phyloP scores from a whole-genome alignment of 1,140 invertebrate genomes.

The Cyclargus thomasi region DNA sequence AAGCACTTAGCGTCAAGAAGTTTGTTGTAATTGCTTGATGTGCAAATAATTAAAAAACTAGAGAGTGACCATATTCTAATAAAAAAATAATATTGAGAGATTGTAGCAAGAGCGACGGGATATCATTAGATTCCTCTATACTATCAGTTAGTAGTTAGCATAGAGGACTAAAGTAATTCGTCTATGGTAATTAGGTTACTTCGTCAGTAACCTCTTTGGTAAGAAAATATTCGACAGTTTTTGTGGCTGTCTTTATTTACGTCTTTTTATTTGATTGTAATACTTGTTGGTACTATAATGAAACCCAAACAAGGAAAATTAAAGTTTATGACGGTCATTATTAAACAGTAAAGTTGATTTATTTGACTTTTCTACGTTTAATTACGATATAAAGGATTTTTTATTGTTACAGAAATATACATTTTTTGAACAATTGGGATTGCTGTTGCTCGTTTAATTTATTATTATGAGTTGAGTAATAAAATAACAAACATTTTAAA shows the following conservation, averaged over 20 bases:
- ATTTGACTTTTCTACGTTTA: not conserved
- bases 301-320: not conserved
- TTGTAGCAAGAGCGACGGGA: too few species aligned
- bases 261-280: constrained; percentile 1
- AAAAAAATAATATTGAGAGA: too few species aligned
- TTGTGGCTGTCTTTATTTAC: not conserved
- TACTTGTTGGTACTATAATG: not conserved
- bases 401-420: not conserved
- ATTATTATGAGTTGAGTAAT: not conserved
- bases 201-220: too few species aligned
- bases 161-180: too few species aligned
- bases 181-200: too few species aligned
- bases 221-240: not conserved
- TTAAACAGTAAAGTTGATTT: not conserved
- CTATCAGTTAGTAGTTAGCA: too few species aligned
- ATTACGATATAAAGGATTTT: not conserved
- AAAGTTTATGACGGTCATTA: not conserved
- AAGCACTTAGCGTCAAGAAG: too few species aligned
- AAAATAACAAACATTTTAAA: not conserved
- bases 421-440: not conserved
- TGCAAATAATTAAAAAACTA: too few species aligned
- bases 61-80: too few species aligned
- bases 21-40: too few species aligned
- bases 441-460: not conserved
- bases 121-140: too few species aligned